Base-by-base conservation (phyloP, 2,888 invertebrate species). In the Epistrophe eligans region DNA sequence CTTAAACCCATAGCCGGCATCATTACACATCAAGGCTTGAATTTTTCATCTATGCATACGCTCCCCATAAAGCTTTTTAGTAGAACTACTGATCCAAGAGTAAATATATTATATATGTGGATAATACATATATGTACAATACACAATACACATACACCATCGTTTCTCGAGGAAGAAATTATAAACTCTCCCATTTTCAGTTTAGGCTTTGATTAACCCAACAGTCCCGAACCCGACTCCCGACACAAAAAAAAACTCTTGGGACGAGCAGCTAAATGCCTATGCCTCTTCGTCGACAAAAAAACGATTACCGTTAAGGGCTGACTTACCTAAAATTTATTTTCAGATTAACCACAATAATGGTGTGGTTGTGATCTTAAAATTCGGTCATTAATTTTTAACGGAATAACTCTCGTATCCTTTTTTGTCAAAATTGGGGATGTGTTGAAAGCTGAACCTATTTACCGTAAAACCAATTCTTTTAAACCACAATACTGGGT, bases 331-430 rank as follows among this genome's bases (percentile, higher is more conserved):
- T 19, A 55, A 64, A 76, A 81, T 80, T 80, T 84, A 80, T 84
- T 80, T 82, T 71, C 74, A 77, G 62, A 74, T 74, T 66, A 66
- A 77, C 50, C 52, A 35, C 43, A 77, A 71, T 35, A 35, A 71
- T 55, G 73, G 45, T 67, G 85, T 57, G 67, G 52, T 72, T 76
- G 67, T 77, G 81, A 82, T 82, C 85, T 81, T 85, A 82, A 85
- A 85, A 79, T 85, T 85, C 85, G 85, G 85, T 85, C 85, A 85
- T 85, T 85, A 85, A 85, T 85, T 85, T 82, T 77, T 50, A 74
- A 85, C 81, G 73, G 77, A 67, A 81, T 60, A 77, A 71, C 70
- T 81, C 66, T 81, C 66, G 85, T 82, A 71, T 77, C 81, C 85
- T 40, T 81, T 77, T 67, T 24, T 24, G 3, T 24, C 24, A 35